phyloP scores from a whole-genome alignment of 2,797 vertebrate species.

The Anomalospiza imberbis region DNA sequence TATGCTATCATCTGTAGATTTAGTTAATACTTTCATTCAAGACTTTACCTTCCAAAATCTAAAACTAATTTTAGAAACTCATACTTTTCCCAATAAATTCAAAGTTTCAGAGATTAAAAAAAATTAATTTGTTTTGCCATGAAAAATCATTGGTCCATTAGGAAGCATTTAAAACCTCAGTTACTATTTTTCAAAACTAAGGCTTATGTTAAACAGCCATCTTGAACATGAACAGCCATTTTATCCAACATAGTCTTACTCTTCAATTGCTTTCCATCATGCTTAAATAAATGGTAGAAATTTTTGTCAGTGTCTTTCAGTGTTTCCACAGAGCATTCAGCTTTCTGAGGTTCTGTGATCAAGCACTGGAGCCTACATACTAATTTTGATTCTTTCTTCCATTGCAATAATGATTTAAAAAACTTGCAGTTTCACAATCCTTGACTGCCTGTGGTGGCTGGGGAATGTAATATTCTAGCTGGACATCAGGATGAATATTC shows the following conservation, averaged over 20 bases:
- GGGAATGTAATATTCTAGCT: not conserved
- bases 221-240: no score
- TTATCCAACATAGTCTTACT: not conserved
- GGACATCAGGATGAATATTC: not conserved
- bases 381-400: not conserved
- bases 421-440: not conserved
- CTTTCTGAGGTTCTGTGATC: not conserved
- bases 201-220: not conserved
- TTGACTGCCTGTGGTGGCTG: not conserved
- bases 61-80: not conserved
- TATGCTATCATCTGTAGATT: constrained; percentile 20
- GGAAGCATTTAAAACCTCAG: not conserved
- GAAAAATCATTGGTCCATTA: not conserved
- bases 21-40: not conserved
- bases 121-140: fast-evolving
- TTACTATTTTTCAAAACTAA: not conserved
- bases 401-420: not conserved
- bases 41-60: not conserved
- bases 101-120: not conserved
- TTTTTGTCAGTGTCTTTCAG: not conserved
- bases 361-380: not conserved
- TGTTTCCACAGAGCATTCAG: not conserved
- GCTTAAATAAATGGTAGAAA: not conserved
- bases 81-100: not conserved
- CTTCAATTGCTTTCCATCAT: not conserved